phyloP scores from a whole-genome alignment of 1,140 invertebrate genomes.

The Gonioctena quinquepunctata region DNA sequence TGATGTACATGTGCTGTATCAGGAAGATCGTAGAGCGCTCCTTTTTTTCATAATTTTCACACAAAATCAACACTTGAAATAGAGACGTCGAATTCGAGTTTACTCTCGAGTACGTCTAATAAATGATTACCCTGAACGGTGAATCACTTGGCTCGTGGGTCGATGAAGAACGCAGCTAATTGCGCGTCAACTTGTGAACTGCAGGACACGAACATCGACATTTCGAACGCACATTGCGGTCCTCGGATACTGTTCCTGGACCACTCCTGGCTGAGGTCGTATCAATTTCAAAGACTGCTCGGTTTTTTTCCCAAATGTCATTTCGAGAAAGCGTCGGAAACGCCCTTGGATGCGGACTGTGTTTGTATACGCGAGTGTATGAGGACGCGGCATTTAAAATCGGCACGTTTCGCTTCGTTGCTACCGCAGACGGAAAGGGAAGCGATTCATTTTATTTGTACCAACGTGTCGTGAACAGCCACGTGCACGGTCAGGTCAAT shows the following conservation, averaged over 20 bases:
- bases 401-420: too few relatives aligned
- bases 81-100: background rate
- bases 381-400: too few relatives aligned
- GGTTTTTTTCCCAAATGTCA: background rate
- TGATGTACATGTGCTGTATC: too few relatives aligned
- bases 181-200: constrained; percentile 79
- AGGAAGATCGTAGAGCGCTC: too few relatives aligned
- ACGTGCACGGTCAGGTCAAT: too few relatives aligned
- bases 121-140: constrained; percentile 61
- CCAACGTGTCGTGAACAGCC: too few relatives aligned
- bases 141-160: constrained; percentile 77
- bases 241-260: constrained; percentile 57
- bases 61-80: background rate
- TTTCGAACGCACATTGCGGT: constrained; percentile 79
- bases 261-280: constrained; percentile 34
- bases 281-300: background rate
- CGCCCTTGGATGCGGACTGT: too few relatives aligned
- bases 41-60: too few relatives aligned
- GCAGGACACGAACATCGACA: constrained; percentile 72
- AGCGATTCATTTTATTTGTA: too few relatives aligned
- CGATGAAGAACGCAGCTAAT: constrained; percentile 84
- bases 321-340: constrained; percentile 3
- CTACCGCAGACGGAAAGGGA: too few relatives aligned
- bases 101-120: background rate
- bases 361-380: too few relatives aligned